Base-by-base conservation (phyloP, 2,797 vertebrate genomes). In the Holocentrus rufus region DNA sequence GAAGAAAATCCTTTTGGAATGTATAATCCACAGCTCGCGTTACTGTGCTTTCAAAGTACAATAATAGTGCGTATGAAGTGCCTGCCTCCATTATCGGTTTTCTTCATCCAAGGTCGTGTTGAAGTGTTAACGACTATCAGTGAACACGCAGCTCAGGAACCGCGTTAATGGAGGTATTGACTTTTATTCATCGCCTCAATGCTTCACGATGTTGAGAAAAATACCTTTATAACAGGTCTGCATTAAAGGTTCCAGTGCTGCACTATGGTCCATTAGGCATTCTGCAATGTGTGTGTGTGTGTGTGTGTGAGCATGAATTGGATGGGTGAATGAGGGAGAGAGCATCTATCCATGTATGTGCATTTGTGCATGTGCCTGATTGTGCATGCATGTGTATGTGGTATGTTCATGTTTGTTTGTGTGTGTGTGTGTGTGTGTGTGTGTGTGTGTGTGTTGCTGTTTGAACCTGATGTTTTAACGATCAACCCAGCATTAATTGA, bases 401-500 rank as follows among this genome's bases (percentile, higher is more conserved):
- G 44, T 17, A 50, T 47, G 36, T 52, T 42, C 34, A 44, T 59
- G 17, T 4, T 13, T 31, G 56, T 34, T 55, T 58, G 47, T 7
- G 20, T 14, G 8, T 18, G n/a, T 53, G 46, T 63, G 2, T 36
- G 30, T 34, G 56, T 58, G n/a, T 66, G 69, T 36, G 2, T 76
- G n/a, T 31, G 57, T 61, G 59, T 74, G 20, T 44, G 34, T 17
- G 30, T 59, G 53, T 62, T 57, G 56, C 49, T 17, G 17, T 58
- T 59, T 84, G 79, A 69, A 42, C 72, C 66, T 80, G 77, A 86
- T 79, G 78, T 76, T 76, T 84, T 77, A 86, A 87, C 84, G 78
- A 64, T 80, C 81, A 70, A 70, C 82, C 81, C 62, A 13, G 66
- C 72, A 74, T 84, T 81, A 86, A 85, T 82, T 85, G 81, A 89